These are phyloP conservation scores for Muricea muricata DNA, from an alignment of 92 coral and sea anemone species.

Conservation along the genomic window DNA sequence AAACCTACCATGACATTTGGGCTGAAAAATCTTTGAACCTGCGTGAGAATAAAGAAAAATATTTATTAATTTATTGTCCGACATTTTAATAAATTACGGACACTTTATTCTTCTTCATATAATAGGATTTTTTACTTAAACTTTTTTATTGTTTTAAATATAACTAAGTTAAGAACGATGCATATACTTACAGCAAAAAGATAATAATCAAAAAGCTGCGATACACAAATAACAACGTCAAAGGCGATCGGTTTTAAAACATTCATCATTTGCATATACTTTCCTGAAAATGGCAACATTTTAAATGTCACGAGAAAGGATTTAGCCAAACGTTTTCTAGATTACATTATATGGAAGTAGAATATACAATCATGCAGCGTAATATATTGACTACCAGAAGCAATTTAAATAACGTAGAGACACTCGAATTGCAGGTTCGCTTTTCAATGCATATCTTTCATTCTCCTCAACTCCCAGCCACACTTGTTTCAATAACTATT, in stretches of 20 bases:
- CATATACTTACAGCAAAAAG: slow-evolving; percentile 85
- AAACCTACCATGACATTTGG: slow-evolving; percentile 91
- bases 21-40: slow-evolving; percentile 96
- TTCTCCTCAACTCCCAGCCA: too few species aligned
- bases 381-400: too few species aligned
- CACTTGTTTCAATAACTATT: too few species aligned
- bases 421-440: too few species aligned
- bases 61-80: too few species aligned
- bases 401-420: too few species aligned
- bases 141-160: background rate
- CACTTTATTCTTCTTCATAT: too few species aligned
- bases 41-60: background rate
- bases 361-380: too few species aligned
- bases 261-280: slow-evolving; percentile 99
- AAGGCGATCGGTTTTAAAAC: slow-evolving; percentile 98
- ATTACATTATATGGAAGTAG: too few species aligned
- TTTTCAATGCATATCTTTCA: too few species aligned
- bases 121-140: too few species aligned
- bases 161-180: background rate
- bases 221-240: slow-evolving; percentile 98
- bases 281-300: slow-evolving; percentile 64
- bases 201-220: slow-evolving; percentile 97
- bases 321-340: background rate
- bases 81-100: too few species aligned
- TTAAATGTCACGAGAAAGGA: background rate